A percentile compares a stretch with the other conserved stretches of the same genome.
phyloP scores from a whole-genome alignment of 1,140 invertebrate genomes.

The Temnothorax longispinosus region DNA sequence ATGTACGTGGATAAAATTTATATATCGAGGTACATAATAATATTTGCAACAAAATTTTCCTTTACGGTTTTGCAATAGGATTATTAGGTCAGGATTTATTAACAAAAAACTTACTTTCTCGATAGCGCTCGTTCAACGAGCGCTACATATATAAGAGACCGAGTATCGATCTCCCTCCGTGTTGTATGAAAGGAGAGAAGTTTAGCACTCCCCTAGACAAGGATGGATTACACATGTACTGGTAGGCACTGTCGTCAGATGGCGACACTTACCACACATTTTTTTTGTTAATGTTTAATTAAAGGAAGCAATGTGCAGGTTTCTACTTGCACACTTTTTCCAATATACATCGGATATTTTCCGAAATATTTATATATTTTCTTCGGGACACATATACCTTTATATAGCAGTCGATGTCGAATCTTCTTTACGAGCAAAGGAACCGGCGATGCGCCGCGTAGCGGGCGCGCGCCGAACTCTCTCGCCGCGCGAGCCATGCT shows the following conservation, averaged over 20 bases:
- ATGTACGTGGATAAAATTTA: background rate
- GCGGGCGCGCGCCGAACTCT: too few species aligned
- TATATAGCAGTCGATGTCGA: too few species aligned
- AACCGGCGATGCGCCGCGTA: too few species aligned
- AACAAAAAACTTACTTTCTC: constrained; percentile 55
- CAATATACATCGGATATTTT: too few species aligned
- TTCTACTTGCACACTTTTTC: too few species aligned
- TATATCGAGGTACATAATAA: background rate
- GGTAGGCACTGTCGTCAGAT: constrained; percentile 81
- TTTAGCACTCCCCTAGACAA: constrained; percentile 98
- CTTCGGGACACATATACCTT: too few species aligned
- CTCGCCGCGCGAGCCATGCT: too few species aligned
- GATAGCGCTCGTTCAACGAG: constrained; percentile 9
- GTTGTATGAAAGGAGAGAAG: constrained; percentile 98
- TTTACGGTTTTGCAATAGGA: background rate
- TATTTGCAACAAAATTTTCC: background rate
- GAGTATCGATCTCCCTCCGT: constrained; percentile 79
- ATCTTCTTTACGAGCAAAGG: too few species aligned
- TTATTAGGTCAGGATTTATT: constrained; percentile 58
- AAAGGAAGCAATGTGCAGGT: too few species aligned
- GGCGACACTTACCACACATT: constrained; percentile 82
- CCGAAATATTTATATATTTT: too few species aligned
- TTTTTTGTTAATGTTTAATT: too few species aligned
- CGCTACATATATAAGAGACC: constrained; percentile 73
- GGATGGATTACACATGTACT: constrained; percentile 90